These are phyloP conservation scores for Mormyrops attenuatus DNA, from an alignment of 2,797 vertebrate genomes.

Conservation along the genomic window DNA sequence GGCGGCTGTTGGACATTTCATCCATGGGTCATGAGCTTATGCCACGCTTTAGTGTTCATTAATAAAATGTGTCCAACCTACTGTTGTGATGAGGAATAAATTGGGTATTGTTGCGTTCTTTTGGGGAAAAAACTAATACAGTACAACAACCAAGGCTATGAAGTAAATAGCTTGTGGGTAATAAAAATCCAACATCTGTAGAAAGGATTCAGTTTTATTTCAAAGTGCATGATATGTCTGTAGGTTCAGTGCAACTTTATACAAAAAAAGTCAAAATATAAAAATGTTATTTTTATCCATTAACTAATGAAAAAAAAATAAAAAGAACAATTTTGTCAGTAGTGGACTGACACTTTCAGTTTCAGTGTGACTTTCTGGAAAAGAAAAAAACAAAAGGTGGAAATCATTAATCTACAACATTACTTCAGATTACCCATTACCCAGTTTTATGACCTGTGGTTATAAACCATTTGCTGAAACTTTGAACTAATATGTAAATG, in stretches of 20 bases:
- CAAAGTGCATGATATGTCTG: background rate
- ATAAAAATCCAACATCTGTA: background rate
- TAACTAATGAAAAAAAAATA: background rate
- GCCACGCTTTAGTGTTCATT: background rate
- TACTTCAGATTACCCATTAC: background rate
- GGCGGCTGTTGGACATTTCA: background rate
- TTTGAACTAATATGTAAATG: background rate
- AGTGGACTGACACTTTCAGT: constrained; percentile 36
- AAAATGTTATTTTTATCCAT: background rate
- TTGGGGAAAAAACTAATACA: background rate
- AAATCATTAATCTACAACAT: background rate
- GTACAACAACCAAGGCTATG: background rate
- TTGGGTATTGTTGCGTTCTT: background rate
- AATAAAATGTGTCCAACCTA: background rate
- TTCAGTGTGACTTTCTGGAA: constrained; percentile 57
- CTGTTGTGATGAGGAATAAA: background rate
- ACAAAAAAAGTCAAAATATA: constrained; percentile 5
- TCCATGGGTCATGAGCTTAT: background rate
- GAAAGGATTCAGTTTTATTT: constrained; percentile 7
- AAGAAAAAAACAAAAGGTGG: background rate
- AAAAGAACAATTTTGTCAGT: background rate
- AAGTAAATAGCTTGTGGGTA: background rate
- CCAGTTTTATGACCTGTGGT: background rate
- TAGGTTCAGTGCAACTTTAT: background rate
- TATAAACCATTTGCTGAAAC: background rate